Conservation (phyloP, 2,113 vertebrate genomes). For the Sinocyclocheilus anophthalmus region DNA sequence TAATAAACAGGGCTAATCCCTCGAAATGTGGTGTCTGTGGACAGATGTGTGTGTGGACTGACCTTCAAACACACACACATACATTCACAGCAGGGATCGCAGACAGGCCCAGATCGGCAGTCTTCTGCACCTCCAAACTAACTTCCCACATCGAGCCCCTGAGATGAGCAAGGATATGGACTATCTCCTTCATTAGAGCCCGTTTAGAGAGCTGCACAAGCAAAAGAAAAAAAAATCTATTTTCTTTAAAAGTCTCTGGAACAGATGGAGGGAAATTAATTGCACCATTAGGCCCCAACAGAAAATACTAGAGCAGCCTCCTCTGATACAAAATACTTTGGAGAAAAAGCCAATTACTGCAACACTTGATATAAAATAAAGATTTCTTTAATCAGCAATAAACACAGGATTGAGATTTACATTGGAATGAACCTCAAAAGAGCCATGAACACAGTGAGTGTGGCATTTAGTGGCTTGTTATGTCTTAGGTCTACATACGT, state of each 20-base stretch:
- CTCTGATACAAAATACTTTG: constrained; percentile 90
- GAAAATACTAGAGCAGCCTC: constrained; percentile 92
- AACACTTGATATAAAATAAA: constrained; percentile 94
- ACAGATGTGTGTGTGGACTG: constrained; percentile 76
- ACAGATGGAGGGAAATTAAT: constrained; percentile 98
- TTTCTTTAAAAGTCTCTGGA: constrained; percentile 96
- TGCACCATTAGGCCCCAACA: constrained; percentile 94
- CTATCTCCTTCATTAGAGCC: constrained; percentile 99
- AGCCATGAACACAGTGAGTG: constrained; percentile 61
- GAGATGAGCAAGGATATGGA: constrained; percentile 86
- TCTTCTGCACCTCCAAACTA: constrained; percentile 86
- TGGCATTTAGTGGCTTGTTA: not conserved
- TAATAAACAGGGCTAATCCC: constrained; percentile 45
- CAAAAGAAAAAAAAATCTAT: constrained; percentile 72
- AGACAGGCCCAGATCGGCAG: not conserved
- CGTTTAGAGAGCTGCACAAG: constrained; percentile 78
- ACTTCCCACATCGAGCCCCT: constrained; percentile 86
- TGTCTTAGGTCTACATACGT: not conserved
- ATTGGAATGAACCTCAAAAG: constrained; percentile 86
- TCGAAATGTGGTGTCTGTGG: constrained; percentile 68
- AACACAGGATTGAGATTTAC: constrained; percentile 90
- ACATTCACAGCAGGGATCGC: constrained; percentile 17
- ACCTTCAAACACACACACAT: constrained; percentile 50
- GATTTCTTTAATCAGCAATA: constrained; percentile 95
- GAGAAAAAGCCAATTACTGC: constrained; percentile 93